phyloP scores from a whole-genome alignment of 2,888 invertebrate species.

The Pycnomerus fuliginosus region DNA sequence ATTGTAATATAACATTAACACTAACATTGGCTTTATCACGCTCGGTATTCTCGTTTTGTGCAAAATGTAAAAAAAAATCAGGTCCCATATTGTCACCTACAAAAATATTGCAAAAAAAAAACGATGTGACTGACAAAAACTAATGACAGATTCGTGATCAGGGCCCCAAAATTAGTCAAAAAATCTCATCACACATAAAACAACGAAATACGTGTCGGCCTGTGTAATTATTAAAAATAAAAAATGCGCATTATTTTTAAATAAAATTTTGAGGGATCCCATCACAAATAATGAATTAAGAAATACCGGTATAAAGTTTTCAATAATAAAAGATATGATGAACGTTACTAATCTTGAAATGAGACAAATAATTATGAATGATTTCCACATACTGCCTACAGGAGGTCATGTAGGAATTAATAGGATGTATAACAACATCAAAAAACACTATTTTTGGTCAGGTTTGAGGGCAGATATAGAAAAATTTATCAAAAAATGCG shows the following conservation, averaged over 20 bases:
- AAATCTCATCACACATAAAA: too few species aligned
- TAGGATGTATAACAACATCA: background rate
- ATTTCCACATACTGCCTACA: background rate
- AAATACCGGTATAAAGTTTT: conserved; percentile 1
- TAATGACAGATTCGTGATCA: too few species aligned
- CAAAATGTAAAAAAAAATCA: too few species aligned
- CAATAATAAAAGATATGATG: conserved; percentile 1
- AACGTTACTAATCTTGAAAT: conserved; percentile 1
- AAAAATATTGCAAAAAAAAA: too few species aligned
- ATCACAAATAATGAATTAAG: conserved; percentile 3
- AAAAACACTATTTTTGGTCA: background rate
- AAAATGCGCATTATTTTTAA: background rate
- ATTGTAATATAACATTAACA: too few species aligned
- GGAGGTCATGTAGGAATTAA: background rate
- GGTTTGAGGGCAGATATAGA: background rate
- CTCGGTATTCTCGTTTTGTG: too few species aligned
- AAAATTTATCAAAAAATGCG: conserved; percentile 3
- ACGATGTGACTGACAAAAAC: too few species aligned
- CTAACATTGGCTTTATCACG: too few species aligned
- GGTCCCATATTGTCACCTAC: too few species aligned
- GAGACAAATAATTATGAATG: conserved; percentile 3
- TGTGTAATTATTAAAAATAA: too few species aligned
- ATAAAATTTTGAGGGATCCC: background rate
- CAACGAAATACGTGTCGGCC: too few species aligned
- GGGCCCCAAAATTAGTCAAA: too few species aligned